phyloP scores from a whole-genome alignment of 2,888 invertebrate genomes.

The Bursaphelenchus okinawaensis region DNA sequence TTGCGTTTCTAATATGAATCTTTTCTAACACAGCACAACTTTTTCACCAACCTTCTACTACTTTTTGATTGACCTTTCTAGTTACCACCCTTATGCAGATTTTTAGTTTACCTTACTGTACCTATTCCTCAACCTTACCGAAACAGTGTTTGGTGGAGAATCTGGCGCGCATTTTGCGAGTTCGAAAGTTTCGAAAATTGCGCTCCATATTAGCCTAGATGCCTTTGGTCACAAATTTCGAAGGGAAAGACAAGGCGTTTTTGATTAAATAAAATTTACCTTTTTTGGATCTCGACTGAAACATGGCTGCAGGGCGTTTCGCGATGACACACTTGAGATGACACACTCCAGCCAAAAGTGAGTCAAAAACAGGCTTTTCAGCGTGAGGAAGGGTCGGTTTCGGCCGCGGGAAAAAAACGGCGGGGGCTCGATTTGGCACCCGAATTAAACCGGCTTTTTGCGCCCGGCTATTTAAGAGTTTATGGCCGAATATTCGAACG shows the following conservation, averaged over 20 bases:
- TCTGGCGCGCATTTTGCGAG: not conserved
- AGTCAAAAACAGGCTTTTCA: too few species aligned
- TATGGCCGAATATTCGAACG: too few species aligned
- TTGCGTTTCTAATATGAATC: too few species aligned
- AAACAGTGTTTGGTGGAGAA: not conserved
- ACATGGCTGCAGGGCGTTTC: not conserved
- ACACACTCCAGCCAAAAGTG: not conserved
- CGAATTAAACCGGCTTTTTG: not conserved
- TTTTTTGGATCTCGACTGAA: not conserved
- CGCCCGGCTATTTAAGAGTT: not conserved
- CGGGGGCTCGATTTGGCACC: not conserved
- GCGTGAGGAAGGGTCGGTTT: not conserved
- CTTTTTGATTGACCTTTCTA: too few species aligned
- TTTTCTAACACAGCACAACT: too few species aligned
- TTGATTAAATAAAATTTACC: not conserved
- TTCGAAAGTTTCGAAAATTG: not conserved
- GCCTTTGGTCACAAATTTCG: too few species aligned
- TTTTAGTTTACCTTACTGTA: too few species aligned
- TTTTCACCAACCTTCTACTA: too few species aligned
- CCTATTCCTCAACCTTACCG: too few species aligned
- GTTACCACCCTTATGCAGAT: too few species aligned
- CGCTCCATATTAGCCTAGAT: too few species aligned
- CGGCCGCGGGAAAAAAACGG: not conserved
- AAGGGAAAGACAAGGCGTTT: too few species aligned
- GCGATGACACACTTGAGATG: not conserved